Evolutionary conservation across 1,140 invertebrate species (phyloP).

Genomic region (Heliconius himera): DNA sequence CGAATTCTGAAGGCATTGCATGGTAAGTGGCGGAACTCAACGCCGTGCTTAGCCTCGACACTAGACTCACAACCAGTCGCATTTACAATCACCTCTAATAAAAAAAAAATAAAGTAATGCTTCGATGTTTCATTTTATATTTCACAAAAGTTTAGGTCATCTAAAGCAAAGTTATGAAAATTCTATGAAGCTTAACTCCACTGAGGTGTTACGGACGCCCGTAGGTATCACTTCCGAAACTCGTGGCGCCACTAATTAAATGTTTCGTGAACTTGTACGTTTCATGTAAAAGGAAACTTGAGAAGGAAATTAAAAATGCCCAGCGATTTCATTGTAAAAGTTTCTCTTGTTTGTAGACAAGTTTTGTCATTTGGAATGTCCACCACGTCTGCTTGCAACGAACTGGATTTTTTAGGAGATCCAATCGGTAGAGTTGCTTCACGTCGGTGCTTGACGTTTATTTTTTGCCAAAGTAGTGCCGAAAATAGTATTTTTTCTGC

Average conservation of each 20-base stretch:
- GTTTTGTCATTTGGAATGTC: constrained; percentile 42
- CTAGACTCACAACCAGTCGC: too few relatives aligned
- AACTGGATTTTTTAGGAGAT: constrained; percentile 13
- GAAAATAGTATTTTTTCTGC: not conserved
- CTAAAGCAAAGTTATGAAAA: constrained; percentile 1
- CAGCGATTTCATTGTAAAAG: constrained; percentile 60
- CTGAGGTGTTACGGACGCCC: constrained; percentile 19
- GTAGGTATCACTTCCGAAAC: constrained; percentile 65
- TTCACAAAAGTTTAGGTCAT: not conserved
- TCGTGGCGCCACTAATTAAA: constrained; percentile 69
- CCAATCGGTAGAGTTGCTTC: not conserved
- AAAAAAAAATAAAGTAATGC: too few relatives aligned
- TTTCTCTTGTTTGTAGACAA: constrained; percentile 51
- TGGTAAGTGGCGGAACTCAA: too few relatives aligned
- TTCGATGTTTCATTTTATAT: not conserved
- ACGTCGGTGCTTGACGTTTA: not conserved
- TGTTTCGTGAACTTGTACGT: constrained; percentile 70
- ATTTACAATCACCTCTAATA: too few relatives aligned
- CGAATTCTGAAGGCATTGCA: too few relatives aligned
- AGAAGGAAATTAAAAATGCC: constrained; percentile 69
- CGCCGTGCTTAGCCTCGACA: too few relatives aligned
- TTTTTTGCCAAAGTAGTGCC: not conserved
- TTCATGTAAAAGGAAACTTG: constrained; percentile 65
- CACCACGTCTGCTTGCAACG: constrained; percentile 17
- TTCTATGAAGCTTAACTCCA: not conserved